Evolutionary conservation across 2,797 vertebrate species (phyloP).

Genomic region (Hypotaenidia okinawae): DNA sequence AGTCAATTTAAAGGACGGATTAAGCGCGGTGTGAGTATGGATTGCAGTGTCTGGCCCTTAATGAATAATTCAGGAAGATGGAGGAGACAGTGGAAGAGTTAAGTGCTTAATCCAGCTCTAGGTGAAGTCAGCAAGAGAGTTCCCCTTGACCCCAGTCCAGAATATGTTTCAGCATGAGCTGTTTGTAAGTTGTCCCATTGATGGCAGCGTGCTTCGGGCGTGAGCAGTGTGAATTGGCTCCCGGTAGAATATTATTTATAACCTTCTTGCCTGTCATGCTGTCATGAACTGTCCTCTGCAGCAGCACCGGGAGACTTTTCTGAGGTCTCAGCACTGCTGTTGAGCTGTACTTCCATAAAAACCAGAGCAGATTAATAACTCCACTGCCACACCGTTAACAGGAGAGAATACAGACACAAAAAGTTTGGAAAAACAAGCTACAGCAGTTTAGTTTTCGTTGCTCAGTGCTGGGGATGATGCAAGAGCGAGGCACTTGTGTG

Average conservation of each 20-base stretch:
- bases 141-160: neutral
- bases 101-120: slow-evolving; percentile 10
- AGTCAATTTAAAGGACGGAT: slow-evolving; percentile 51
- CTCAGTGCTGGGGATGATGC: neutral
- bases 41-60: slow-evolving; percentile 8
- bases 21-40: neutral
- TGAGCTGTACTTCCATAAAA: neutral
- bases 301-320: neutral
- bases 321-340: neutral
- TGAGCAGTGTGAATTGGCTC: neutral
- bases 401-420: neutral
- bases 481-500: neutral
- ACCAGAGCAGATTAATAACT: neutral
- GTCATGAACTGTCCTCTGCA: neutral
- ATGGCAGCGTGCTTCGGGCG: neutral
- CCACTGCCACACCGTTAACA: neutral
- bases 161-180: neutral
- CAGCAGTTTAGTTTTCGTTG: neutral
- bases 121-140: slow-evolving; percentile 12
- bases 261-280: neutral
- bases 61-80: slow-evolving; percentile 46
- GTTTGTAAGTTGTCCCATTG: neutral
- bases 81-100: neutral
- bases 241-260: neutral
- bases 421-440: slow-evolving; percentile 32